Evolutionary conservation across 2,888 invertebrate species (phyloP).

Genomic region (Eretmocerus hayati): DNA sequence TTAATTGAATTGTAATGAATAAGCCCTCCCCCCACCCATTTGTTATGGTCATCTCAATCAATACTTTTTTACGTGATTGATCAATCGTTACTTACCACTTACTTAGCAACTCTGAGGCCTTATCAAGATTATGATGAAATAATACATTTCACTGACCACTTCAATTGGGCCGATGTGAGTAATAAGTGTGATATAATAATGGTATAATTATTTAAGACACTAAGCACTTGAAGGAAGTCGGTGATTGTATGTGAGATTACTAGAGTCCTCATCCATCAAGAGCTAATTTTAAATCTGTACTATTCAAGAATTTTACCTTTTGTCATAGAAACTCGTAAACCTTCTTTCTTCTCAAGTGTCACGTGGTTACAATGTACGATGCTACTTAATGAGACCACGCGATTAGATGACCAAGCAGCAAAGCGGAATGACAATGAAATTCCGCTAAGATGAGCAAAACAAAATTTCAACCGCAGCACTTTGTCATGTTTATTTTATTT

Average conservation of each 20-base stretch:
- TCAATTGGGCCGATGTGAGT: too few species aligned
- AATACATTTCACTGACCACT: too few species aligned
- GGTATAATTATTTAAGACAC: too few species aligned
- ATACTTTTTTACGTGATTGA: conserved; percentile 9
- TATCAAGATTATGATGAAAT: conserved; percentile 1
- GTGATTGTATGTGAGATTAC: conserved; percentile 28
- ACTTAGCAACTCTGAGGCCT: conserved; percentile 18
- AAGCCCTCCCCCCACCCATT: too few species aligned
- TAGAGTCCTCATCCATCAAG: conserved; percentile 32
- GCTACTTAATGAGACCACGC: conserved; percentile 37
- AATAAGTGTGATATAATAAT: not conserved
- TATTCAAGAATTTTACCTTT: conserved; percentile 34
- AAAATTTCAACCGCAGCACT: conserved; percentile 21
- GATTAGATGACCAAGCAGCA: conserved; percentile 36
- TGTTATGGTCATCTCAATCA: too few species aligned
- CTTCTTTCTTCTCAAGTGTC: conserved; percentile 34
- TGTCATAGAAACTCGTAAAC: conserved; percentile 39
- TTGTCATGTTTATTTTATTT: conserved; percentile 19
- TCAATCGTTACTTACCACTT: conserved; percentile 22
- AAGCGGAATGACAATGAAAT: conserved; percentile 22
- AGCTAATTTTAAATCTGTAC: conserved; percentile 42
- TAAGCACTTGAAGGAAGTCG: conserved; percentile 17
- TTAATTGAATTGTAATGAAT: too few species aligned
- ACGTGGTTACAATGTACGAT: conserved; percentile 37
- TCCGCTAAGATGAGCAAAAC: conserved; percentile 22